Evolutionary conservation across 2,888 invertebrate species (phyloP).

Genomic region (Aphodius granarius): DNA sequence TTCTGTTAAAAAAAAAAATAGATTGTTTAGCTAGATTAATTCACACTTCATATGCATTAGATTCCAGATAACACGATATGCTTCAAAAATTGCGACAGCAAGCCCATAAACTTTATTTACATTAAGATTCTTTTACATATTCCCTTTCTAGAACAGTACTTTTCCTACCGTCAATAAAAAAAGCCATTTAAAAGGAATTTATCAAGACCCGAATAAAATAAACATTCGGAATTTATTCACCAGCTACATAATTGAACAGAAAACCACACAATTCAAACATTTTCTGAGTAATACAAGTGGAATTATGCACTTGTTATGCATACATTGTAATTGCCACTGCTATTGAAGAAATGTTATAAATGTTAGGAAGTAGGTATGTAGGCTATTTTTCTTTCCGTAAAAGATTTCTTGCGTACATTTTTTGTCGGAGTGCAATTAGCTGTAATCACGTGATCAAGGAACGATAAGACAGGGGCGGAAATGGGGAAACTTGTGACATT

Average conservation of each 20-base stretch:
- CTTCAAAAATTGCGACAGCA: background rate
- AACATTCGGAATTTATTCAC: too few species aligned
- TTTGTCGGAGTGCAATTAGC: background rate
- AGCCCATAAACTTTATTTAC: background rate
- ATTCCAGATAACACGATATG: background rate
- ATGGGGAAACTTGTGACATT: background rate
- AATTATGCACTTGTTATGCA: background rate
- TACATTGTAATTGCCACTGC: background rate
- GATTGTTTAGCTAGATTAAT: background rate
- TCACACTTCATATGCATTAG: background rate
- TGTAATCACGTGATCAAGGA: background rate
- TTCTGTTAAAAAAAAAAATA: too few species aligned
- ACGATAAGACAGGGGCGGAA: background rate
- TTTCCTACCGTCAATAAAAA: background rate
- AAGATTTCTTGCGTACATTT: background rate
- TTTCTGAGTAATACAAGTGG: background rate
- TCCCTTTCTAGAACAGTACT: background rate
- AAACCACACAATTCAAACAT: background rate
- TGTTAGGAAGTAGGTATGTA: background rate
- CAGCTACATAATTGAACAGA: background rate
- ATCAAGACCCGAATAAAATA: background rate
- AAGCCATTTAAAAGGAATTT: background rate
- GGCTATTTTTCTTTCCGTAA: background rate
- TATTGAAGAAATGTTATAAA: background rate
- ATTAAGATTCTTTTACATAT: background rate